A percentile compares a stretch with the other conserved stretches of the same genome.
phyloP scores from a whole-genome alignment of 2,888 invertebrate genomes.

The Ichneumon xanthorius region DNA sequence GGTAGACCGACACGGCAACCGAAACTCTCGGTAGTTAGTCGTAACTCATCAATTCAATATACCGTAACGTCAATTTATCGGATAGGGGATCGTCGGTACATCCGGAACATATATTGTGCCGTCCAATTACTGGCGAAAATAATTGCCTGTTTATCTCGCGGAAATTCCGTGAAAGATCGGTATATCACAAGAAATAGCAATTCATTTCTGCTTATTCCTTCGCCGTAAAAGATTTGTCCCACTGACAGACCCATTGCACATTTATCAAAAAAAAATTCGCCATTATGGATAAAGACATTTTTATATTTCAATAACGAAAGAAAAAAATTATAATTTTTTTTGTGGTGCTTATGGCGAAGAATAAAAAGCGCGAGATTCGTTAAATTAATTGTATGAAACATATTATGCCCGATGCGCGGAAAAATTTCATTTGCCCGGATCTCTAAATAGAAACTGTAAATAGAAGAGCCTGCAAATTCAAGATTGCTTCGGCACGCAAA shows the following conservation, averaged over 20 bases:
- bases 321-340: not conserved
- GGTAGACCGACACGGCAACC: slow-evolving; percentile 12
- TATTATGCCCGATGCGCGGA: no score
- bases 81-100: slow-evolving; percentile 12
- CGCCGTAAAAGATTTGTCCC: not conserved
- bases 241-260: not conserved
- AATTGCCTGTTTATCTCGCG: not conserved
- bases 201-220: not conserved
- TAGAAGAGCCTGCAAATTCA: not conserved
- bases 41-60: slow-evolving; percentile 58
- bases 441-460: no score
- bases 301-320: no score
- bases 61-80: slow-evolving; percentile 47
- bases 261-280: not conserved
- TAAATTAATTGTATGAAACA: not conserved
- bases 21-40: slow-evolving; percentile 46
- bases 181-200: not conserved
- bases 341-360: not conserved
- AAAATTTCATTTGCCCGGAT: no score
- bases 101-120: slow-evolving; percentile 26
- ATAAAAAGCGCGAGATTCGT: not conserved
- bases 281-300: not conserved
- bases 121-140: slow-evolving; percentile 44
- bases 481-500: not conserved
- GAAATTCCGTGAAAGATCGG: not conserved